Base-by-base conservation (phyloP, 1,140 invertebrate species). In the Alviniconcha marisindica region DNA sequence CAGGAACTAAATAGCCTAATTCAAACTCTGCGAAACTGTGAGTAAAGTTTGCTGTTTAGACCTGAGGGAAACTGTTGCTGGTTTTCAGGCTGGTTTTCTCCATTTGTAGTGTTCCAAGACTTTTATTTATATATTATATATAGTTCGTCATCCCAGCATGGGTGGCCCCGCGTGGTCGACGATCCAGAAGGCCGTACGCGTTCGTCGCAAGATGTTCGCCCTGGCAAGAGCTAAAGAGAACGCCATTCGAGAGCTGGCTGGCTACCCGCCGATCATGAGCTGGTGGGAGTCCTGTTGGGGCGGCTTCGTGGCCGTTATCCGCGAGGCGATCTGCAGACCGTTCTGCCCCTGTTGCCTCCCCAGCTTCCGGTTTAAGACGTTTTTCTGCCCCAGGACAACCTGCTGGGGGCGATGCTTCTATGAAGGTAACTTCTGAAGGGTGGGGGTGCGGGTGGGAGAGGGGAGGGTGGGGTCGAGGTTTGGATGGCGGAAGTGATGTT, bases 311-410 rank as follows among this genome's bases (percentile, higher is more conserved):
- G 44, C 71, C 15, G 81, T 77, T 15, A 51, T 89, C 14, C 81
- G 84, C 33, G 84, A 86, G 12, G 77, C 77, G n/a, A 38, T 84
- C 24, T 89, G 87, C 51, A 86, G 87, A 10, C 73, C 84, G 0
- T 88, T 88, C 82, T 90, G 86, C 66, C 89, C 90, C 0, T 91
- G 90, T 69, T 90, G 86, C 73, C 60, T 89, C 10, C 87, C 88
- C 18, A 85, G 31, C 12, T 33, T 63, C 33, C 7, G 51, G 48
- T 44, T 51, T n/a, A 82, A 63, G 73, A 33, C 18, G n/a, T 60
- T 82, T n/a, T 77, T 76, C 33, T 76, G 71, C 18, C 81, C 69
- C 24, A 31, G 78, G 24, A 66, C 78, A 0, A 66, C 56, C 15
- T 80, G 78, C 36, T 80, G 78, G 10, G 78, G 78, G 5, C 54